Base-by-base conservation (phyloP, 37 sponge, comb jelly and placozoan species). In the Spongilla lacustris region DNA sequence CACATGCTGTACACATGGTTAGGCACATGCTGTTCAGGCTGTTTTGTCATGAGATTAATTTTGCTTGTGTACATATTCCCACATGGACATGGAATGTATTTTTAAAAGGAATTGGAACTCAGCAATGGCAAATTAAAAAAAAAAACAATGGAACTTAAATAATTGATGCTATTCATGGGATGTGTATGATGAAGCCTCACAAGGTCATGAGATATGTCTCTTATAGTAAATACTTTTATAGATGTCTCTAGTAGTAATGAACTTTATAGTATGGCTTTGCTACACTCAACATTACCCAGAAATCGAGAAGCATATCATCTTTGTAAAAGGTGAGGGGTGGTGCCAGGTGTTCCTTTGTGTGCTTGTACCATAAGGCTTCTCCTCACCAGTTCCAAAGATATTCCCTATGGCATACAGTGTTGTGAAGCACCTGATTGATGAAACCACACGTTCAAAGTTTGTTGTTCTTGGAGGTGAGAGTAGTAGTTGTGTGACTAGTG, bases 351-450 rank as follows among this genome's bases (percentile, higher is more conserved):
- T 58, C 14, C 58, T 13, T 58, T 41, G 41, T 41, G 41, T 58
- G 58, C 58, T 58, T 8, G 4, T 17, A 58, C 19, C 14, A 58
- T 19, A 58, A 14, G 21, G 58, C 58, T 14, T 69, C 36, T 22
- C 69, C 29, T 31, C 27, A 14, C 31, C 78, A 92, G 92, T 83
- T 1, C 94, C 94, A 0, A 46, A 49, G 48, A 50, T 93, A 67
- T 89, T 93, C 33, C 91, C 90, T 2, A 8, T 89, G 25, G 79
- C 78, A 67, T 93, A 79, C 68, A 86, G 90, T 50, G 34, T 93
- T 58, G 81, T 86, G 33, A 93, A 93, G 67, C 87, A 76, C 35
- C 68, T 93, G 49, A 48, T 93, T 25, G 85, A 84, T 50, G 91
- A 89, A 74, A 79, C 23, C 66, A 93, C 90, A 33, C 75, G 76